Evolutionary conservation across 2,797 vertebrate genomes (phyloP).

Genomic region (Steatocranus sp.): DNA sequence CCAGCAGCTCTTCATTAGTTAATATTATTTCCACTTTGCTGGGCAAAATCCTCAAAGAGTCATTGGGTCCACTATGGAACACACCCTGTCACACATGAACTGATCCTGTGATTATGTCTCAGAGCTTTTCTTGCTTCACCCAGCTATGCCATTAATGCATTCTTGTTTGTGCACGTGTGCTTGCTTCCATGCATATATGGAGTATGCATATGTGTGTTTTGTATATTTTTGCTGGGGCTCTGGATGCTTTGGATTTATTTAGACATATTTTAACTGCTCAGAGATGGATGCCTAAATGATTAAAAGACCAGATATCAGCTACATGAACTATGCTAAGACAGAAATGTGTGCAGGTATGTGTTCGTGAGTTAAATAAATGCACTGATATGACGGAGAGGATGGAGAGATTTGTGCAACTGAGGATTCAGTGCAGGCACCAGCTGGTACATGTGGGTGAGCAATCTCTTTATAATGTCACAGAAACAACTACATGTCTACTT

Average conservation of each 20-base stretch:
- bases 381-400: background rate
- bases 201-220: background rate
- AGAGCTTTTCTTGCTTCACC: slow-evolving; percentile 1
- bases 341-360: background rate
- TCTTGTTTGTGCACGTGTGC: background rate
- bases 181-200: background rate
- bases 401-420: background rate
- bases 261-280: background rate
- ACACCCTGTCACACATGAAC: background rate
- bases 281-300: background rate
- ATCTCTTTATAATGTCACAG: background rate
- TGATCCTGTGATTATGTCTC: slow-evolving; percentile 17
- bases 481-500: background rate
- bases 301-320: slow-evolving; percentile 36
- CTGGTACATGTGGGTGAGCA: background rate
- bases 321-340: background rate
- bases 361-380: background rate
- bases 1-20: slow-evolving; percentile 63
- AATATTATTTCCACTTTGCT: slow-evolving; percentile 59
- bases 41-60: slow-evolving; percentile 45
- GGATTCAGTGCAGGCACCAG: background rate
- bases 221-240: background rate
- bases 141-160: slow-evolving; percentile 9
- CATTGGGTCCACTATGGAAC: slow-evolving; percentile 2
- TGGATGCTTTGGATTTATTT: slow-evolving; percentile 1